These are phyloP conservation scores for Plectrocnemia conspersa DNA, from an alignment of 1,140 invertebrate genomes.

Conservation along the genomic window DNA sequence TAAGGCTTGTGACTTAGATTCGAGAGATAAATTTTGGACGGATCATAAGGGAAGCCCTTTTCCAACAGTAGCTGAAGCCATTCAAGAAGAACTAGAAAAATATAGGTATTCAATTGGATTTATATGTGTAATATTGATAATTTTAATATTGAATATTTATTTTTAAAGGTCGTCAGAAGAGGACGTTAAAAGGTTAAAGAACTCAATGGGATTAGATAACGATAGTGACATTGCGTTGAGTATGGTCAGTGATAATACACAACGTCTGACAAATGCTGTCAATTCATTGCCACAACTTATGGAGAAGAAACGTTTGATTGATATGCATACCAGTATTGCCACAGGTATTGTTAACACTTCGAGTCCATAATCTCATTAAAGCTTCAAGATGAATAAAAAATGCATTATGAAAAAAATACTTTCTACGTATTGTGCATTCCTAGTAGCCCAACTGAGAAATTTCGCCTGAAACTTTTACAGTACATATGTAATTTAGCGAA, in stretches of 20 bases:
- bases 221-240: constrained; percentile 71
- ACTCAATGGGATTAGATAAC: constrained; percentile 81
- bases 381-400: too few species aligned
- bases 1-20: constrained; percentile 86
- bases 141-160: constrained; percentile 1
- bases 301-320: constrained; percentile 95
- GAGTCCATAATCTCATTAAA: too few species aligned
- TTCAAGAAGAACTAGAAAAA: constrained; percentile 95
- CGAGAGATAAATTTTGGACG: constrained; percentile 86
- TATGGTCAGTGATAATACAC: constrained; percentile 91
- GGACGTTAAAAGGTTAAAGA: constrained; percentile 92
- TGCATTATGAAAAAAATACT: too few species aligned
- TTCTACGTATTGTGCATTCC: too few species aligned
- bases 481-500: too few species aligned
- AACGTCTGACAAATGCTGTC: constrained; percentile 88
- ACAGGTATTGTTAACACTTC: too few species aligned
- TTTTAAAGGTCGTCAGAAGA: constrained; percentile 76
- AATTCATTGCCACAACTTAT: constrained; percentile 93
- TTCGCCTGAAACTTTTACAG: too few species aligned
- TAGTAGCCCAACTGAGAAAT: too few species aligned
- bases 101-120: constrained; percentile 61
- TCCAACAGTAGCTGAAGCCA: constrained; percentile 94
- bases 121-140: too few species aligned
- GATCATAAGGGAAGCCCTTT: constrained; percentile 95
- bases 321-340: constrained; percentile 98